These are phyloP conservation scores for Cremastinae sp. DNA, from an alignment of 2,888 invertebrate species.

Conservation along the genomic window DNA sequence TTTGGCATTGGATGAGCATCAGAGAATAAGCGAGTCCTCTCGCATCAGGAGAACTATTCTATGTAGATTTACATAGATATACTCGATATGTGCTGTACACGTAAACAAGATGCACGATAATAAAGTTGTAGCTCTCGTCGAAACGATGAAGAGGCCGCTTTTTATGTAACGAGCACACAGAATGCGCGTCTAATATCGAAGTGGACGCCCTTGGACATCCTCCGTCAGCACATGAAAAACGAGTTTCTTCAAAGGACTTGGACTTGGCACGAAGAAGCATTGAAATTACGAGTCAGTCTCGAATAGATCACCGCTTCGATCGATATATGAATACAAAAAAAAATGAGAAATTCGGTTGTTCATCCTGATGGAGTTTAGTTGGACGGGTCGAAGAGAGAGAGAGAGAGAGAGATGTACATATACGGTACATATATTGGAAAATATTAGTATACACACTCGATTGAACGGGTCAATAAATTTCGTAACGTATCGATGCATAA, in stretches of 20 bases:
- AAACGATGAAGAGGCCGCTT: constrained; percentile 32
- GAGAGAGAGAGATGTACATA: constrained; percentile 11
- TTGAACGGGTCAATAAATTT: constrained; percentile 50
- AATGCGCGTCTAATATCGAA: constrained; percentile 65
- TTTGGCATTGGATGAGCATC: too few relatives aligned
- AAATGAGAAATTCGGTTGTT: too few relatives aligned
- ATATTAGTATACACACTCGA: constrained; percentile 16
- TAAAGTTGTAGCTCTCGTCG: constrained; percentile 39
- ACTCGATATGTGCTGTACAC: background rate
- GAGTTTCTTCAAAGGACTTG: constrained; percentile 67
- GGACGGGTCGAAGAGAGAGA: background rate
- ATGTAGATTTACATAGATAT: too few relatives aligned
- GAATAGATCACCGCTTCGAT: constrained; percentile 9
- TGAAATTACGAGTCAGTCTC: constrained; percentile 29
- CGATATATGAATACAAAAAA: background rate
- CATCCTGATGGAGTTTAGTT: background rate
- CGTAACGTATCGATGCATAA: constrained; percentile 55
- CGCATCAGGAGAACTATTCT: too few relatives aligned
- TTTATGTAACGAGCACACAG: constrained; percentile 63
- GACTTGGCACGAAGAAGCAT: constrained; percentile 49
- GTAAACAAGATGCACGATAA: constrained; percentile 5
- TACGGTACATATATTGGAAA: background rate
- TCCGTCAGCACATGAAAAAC: constrained; percentile 67
- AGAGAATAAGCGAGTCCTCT: too few relatives aligned
- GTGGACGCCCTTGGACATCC: constrained; percentile 73